phyloP scores from a whole-genome alignment of 2,797 vertebrate genomes.

The Coilia nasus region DNA sequence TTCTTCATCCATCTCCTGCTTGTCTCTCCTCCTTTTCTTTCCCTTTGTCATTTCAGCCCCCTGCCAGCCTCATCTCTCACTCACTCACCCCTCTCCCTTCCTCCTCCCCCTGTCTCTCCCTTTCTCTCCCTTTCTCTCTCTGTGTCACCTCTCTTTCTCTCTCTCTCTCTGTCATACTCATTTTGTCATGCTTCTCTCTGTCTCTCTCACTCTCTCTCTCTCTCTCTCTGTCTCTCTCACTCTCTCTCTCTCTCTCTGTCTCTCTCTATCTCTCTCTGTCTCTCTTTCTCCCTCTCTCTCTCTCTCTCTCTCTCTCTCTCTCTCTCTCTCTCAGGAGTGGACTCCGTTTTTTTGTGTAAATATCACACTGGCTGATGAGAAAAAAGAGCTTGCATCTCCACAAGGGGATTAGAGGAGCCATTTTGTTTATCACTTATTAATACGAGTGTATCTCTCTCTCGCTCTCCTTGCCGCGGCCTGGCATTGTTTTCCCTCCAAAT shows the following conservation, averaged over 20 bases:
- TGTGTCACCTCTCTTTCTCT: conserved; percentile 32
- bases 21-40: neutral
- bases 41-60: conserved; percentile 7
- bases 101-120: neutral
- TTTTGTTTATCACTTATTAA: conserved; percentile 75
- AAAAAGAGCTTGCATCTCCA: conserved; percentile 66
- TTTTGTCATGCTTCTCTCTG: no score
- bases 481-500: conserved; percentile 42
- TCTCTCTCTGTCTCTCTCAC: conserved; percentile 15
- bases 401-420: conserved; percentile 67
- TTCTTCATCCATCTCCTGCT: conserved; percentile 2
- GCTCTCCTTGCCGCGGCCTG: neutral
- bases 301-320: neutral
- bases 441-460: conserved; percentile 50
- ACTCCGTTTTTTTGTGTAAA: conserved; percentile 71
- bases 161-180: conserved; percentile 26
- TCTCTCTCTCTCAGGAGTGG: conserved; percentile 56
- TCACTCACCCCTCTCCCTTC: neutral
- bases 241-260: neutral
- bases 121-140: conserved; percentile 1
- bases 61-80: conserved; percentile 3
- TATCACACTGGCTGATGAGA: conserved; percentile 70
- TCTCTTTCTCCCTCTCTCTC: conserved; percentile 6
- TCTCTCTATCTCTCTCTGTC: neutral
- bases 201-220: conserved; percentile 37